phyloP scores from a whole-genome alignment of 1,140 invertebrate genomes.

The Neotoxoptera formosana region DNA sequence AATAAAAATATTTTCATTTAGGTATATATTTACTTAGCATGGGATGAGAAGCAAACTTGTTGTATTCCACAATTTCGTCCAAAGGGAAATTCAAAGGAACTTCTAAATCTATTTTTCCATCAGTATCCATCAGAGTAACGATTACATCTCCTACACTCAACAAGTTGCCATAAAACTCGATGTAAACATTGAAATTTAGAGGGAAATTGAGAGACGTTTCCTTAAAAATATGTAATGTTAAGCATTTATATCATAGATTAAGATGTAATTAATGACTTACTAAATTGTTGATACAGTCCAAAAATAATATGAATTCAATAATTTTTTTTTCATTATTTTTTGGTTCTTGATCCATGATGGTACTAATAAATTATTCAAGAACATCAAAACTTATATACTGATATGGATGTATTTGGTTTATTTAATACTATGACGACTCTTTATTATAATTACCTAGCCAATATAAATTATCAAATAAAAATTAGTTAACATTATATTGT shows the following conservation, averaged over 20 bases:
- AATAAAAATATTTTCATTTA: neutral
- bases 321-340: neutral
- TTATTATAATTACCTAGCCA: neutral
- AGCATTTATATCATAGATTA: neutral
- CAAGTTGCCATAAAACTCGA: neutral
- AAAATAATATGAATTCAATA: slow-evolving; percentile 27
- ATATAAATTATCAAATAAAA: neutral
- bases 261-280: neutral
- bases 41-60: slow-evolving; percentile 12
- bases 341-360: neutral
- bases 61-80: neutral
- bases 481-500: neutral
- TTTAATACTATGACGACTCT: neutral
- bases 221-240: neutral
- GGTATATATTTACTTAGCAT: slow-evolving; percentile 17
- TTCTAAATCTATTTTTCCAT: slow-evolving; percentile 8
- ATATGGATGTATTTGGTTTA: neutral
- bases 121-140: neutral
- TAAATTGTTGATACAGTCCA: slow-evolving; percentile 24
- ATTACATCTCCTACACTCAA: neutral
- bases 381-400: neutral
- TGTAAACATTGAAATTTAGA: neutral
- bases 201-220: neutral
- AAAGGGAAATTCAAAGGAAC: neutral
- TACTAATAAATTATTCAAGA: neutral